Conservation (phyloP, 2,888 invertebrate genomes). For the Parnassius apollo region DNA sequence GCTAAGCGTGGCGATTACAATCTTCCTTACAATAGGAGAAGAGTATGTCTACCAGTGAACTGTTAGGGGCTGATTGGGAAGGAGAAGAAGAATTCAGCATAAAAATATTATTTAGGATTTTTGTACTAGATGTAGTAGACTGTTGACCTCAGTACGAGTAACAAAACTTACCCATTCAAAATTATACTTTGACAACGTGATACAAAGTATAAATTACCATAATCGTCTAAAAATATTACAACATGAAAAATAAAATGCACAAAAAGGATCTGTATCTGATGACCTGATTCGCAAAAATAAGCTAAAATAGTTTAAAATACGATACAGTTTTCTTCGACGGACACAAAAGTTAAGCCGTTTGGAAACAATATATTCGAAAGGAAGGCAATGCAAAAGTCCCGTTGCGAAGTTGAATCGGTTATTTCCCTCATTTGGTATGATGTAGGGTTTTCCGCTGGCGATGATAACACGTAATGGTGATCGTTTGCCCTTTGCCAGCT, state of each 20-base stretch:
- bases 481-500: constrained; percentile 41
- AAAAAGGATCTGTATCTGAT: not conserved
- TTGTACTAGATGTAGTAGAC: not conserved
- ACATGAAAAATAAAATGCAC: constrained; percentile 3
- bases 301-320: accelerated
- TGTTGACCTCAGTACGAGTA: constrained; percentile 25
- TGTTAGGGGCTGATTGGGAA: too few species aligned
- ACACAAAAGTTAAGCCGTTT: constrained; percentile 28
- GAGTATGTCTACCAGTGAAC: too few species aligned
- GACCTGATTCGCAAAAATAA: not conserved
- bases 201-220: constrained; percentile 25
- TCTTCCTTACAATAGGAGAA: too few species aligned
- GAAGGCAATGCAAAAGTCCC: constrained; percentile 56
- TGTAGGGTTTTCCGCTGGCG: constrained; percentile 68
- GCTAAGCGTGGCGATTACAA: too few species aligned
- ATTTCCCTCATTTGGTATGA: constrained; percentile 72
- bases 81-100: too few species aligned
- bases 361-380: constrained; percentile 32
- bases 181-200: constrained; percentile 18
- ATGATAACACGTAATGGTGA: constrained; percentile 65
- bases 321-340: constrained; percentile 4
- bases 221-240: constrained; percentile 22
- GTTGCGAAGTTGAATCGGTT: constrained; percentile 62
- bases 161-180: constrained; percentile 19
- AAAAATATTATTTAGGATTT: too few species aligned